These are phyloP conservation scores for Nannoperca australis DNA, from an alignment of 2,797 vertebrate species.

Conservation along the genomic window DNA sequence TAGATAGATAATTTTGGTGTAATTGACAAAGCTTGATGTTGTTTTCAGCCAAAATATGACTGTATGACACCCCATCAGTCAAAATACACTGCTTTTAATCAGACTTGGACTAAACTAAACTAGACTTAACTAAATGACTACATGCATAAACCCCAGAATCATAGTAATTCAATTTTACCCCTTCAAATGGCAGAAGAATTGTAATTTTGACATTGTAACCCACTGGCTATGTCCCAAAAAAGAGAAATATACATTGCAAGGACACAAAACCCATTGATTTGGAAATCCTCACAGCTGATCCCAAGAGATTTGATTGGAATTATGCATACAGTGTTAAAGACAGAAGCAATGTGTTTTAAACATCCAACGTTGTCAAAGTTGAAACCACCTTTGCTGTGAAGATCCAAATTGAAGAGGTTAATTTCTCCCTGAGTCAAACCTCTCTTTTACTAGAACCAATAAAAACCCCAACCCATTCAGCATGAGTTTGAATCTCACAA, in stretches of 20 bases:
- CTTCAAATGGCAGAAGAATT: neutral
- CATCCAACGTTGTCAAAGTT: constrained; percentile 69
- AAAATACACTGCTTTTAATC: constrained; percentile 1
- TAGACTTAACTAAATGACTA: constrained; percentile 11
- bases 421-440: constrained; percentile 2
- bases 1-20: neutral
- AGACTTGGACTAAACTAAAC: constrained; percentile 2
- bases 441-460: neutral
- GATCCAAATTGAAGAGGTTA: constrained; percentile 12
- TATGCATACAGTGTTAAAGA: constrained; percentile 34
- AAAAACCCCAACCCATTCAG: neutral
- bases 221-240: neutral
- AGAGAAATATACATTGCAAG: neutral
- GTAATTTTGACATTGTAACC: neutral
- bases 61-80: neutral
- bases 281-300: neutral
- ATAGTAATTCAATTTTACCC: constrained; percentile 1
- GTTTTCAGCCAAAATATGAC: neutral
- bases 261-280: constrained; percentile 16
- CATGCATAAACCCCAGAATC: constrained; percentile 32
- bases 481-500: neutral
- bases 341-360: constrained; percentile 57
- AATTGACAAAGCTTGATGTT: neutral
- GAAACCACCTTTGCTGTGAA: constrained; percentile 61
- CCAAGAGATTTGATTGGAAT: constrained; percentile 19